phyloP scores from a whole-genome alignment of 1,140 invertebrate genomes.

The Pseudomyrmex sp. region DNA sequence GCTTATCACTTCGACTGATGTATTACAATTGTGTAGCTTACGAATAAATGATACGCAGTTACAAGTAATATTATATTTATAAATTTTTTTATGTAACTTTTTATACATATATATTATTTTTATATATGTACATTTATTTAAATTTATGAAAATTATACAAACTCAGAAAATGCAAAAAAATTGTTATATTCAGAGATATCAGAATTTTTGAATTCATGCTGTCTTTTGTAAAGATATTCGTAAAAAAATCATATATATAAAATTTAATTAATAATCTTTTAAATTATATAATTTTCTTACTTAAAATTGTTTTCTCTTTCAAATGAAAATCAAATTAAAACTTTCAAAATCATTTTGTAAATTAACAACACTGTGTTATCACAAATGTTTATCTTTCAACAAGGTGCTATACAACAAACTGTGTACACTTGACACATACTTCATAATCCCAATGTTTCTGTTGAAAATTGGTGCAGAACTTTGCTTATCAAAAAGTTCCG shows the following conservation, averaged over 20 bases:
- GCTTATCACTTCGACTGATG: too few relatives aligned
- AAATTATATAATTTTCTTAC: neutral
- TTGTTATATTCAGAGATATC: neutral
- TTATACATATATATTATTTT: neutral
- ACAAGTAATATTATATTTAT: neutral
- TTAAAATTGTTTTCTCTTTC: conserved; percentile 27
- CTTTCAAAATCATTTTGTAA: conserved; percentile 62
- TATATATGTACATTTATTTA: conserved; percentile 1
- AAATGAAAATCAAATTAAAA: conserved; percentile 31
- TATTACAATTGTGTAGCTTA: neutral
- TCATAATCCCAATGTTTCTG: conserved; percentile 62
- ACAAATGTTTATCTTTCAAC: conserved; percentile 79
- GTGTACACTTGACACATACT: conserved; percentile 78
- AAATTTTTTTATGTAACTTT: conserved; percentile 2
- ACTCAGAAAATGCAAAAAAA: neutral
- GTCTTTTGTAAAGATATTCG: neutral
- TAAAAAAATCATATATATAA: too few relatives aligned
- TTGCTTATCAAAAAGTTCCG: conserved; percentile 47
- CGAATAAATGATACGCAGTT: conserved; percentile 4
- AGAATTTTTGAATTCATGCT: neutral
- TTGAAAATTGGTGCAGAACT: conserved; percentile 58
- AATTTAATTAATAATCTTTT: neutral
- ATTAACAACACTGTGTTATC: conserved; percentile 73
- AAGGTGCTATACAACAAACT: conserved; percentile 81
- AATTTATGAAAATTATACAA: conserved; percentile 4